Conservation (phyloP, 53 echinoderm and acorn worm genomes). For the Actinopyga echinites region DNA sequence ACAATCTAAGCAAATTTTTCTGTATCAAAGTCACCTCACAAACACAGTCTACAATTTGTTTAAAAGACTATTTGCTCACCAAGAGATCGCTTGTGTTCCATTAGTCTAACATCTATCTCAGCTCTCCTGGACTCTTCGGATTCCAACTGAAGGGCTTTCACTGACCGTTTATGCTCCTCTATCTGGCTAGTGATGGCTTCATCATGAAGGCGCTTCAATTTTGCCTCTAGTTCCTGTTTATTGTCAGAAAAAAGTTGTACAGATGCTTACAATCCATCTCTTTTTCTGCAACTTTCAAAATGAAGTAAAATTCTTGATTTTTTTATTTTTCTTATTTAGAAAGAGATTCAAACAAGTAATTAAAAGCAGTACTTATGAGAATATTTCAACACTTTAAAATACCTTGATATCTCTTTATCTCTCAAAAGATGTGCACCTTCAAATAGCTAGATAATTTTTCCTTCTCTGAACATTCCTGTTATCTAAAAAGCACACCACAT, state of each 20-base stretch:
- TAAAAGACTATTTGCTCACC: slow-evolving; percentile 20
- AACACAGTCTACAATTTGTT: background rate
- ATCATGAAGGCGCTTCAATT: slow-evolving; percentile 30
- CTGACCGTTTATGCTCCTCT: slow-evolving; percentile 54
- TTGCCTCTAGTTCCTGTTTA: slow-evolving; percentile 65
- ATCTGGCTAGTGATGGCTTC: slow-evolving; percentile 52
- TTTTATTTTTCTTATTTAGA: no score
- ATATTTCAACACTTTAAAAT: no score
- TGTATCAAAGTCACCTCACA: no score
- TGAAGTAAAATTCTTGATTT: no score
- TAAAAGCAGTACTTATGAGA: no score
- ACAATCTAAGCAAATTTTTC: no score
- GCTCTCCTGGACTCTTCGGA: slow-evolving; percentile 54
- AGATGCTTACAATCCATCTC: background rate
- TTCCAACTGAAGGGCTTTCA: slow-evolving; percentile 51
- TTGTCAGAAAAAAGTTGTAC: background rate
- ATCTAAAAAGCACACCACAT: no score
- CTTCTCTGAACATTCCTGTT: no score
- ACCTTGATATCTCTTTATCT: no score
- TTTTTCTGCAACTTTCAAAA: background rate
- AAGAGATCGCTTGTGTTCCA: slow-evolving; percentile 56
- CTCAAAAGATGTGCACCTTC: no score
- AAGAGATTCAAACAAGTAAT: no score
- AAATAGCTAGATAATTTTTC: no score
- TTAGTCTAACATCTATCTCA: slow-evolving; percentile 33